Percentiles rank a stretch among this genome's conserved stretches.
Evolutionary conservation across 2,797 vertebrate genomes (phyloP).

Genomic region (Hyperoplus lanceolatus): DNA sequence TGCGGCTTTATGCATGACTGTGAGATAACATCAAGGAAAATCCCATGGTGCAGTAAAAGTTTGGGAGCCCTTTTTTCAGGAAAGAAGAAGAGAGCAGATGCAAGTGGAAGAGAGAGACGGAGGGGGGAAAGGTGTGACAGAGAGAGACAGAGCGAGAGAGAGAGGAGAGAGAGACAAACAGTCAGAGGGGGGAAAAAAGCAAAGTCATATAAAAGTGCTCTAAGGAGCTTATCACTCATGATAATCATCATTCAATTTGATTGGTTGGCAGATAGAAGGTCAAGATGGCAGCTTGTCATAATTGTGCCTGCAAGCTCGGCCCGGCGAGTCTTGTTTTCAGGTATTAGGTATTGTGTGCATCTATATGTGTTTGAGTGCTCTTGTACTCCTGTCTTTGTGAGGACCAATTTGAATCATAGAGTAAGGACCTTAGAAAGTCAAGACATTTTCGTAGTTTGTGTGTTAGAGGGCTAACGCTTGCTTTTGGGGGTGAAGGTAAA

Average conservation of each 20-base stretch:
- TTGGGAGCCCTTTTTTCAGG: slow-evolving; percentile 35
- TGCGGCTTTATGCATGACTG: slow-evolving; percentile 2
- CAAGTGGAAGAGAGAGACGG: slow-evolving; percentile 17
- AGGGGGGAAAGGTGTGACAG: slow-evolving; percentile 2
- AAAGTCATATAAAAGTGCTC: slow-evolving; percentile 56
- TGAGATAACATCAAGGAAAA: slow-evolving; percentile 49
- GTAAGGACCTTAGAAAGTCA: neutral
- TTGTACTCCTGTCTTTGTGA: slow-evolving; percentile 19
- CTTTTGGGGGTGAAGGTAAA: slow-evolving; percentile 1
- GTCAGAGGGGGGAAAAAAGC: slow-evolving; percentile 9
- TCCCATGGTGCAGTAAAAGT: slow-evolving; percentile 17
- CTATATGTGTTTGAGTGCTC: slow-evolving; percentile 13
- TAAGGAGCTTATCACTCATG: slow-evolving; percentile 62
- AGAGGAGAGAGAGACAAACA: slow-evolving; percentile 48
- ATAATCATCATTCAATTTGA: slow-evolving; percentile 77
- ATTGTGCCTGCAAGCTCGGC: slow-evolving; percentile 66
- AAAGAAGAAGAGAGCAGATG: slow-evolving; percentile 21
- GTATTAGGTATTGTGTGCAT: slow-evolving; percentile 36
- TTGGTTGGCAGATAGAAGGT: slow-evolving; percentile 68
- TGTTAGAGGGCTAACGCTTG: neutral
- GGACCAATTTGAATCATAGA: slow-evolving; percentile 30
- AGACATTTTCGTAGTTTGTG: slow-evolving; percentile 6
- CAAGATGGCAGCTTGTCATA: slow-evolving; percentile 64
- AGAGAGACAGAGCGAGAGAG: slow-evolving; percentile 20
- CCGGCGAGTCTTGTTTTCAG: slow-evolving; percentile 36